These are phyloP conservation scores for Ceratothoa steindachneri DNA, from an alignment of 2,888 invertebrate genomes.

Conservation along the genomic window DNA sequence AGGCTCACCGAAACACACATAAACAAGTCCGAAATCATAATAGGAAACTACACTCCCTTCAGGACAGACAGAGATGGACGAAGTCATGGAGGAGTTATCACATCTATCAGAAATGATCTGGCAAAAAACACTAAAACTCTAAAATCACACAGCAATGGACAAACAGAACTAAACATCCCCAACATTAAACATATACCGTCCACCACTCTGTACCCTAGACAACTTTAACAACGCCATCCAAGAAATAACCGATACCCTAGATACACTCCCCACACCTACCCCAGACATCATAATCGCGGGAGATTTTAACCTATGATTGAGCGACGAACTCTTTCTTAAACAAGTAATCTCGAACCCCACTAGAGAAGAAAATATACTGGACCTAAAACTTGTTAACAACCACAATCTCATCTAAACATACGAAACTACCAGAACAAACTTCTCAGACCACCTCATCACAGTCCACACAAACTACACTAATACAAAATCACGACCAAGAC, in stretches of 20 bases:
- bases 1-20: too few species aligned
- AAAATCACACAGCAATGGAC: not conserved
- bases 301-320: slow-evolving; percentile 19
- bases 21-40: not conserved
- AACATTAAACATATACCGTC: not conserved
- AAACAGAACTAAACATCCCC: not conserved
- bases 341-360: too few species aligned
- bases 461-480: slow-evolving; percentile 6
- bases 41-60: not conserved
- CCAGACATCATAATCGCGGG: slow-evolving; percentile 9
- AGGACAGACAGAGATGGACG: slow-evolving; percentile 8
- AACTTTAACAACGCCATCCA: not conserved
- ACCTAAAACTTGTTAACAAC: slow-evolving; percentile 2
- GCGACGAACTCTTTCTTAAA: too few species aligned
- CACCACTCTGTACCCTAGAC: not conserved
- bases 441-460: not conserved
- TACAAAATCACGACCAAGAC: not conserved
- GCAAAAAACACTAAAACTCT: slow-evolving; percentile 7
- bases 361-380: too few species aligned
- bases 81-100: slow-evolving; percentile 6
- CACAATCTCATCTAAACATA: not conserved
- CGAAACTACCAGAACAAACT: not conserved
- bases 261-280: not conserved
- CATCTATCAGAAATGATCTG: too few species aligned
- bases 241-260: not conserved